Conservation (phyloP, 1,140 invertebrate genomes). For the Drosophila nigromelanica region DNA sequence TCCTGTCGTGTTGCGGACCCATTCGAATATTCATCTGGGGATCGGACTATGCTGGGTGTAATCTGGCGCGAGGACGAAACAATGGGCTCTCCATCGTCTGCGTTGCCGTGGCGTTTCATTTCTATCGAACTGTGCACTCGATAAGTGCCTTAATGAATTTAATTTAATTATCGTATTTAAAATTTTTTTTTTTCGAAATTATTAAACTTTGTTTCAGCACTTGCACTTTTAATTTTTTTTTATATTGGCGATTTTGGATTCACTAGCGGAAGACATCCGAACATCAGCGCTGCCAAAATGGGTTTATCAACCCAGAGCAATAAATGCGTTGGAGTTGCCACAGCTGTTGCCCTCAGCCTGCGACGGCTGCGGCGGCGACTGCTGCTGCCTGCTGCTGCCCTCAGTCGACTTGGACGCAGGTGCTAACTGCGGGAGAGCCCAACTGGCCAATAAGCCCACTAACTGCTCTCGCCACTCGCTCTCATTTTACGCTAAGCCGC, state of each 20-base stretch:
- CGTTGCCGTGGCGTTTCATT: slow-evolving; percentile 18
- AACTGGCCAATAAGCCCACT: slow-evolving; percentile 13
- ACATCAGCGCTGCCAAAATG: slow-evolving; percentile 30
- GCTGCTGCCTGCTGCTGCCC: not conserved
- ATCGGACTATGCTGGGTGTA: slow-evolving; percentile 12
- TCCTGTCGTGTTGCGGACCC: slow-evolving; percentile 13
- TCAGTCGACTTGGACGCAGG: slow-evolving; percentile 15
- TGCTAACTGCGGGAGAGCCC: slow-evolving; percentile 1
- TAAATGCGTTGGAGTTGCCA: slow-evolving; percentile 14
- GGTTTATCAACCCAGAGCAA: slow-evolving; percentile 26
- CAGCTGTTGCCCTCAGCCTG: slow-evolving; percentile 12
- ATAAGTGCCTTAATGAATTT: not conserved
- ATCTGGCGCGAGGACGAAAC: slow-evolving; percentile 31
- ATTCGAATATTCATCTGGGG: slow-evolving; percentile 24
- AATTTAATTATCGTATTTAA: not conserved
- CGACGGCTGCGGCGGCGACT: slow-evolving; percentile 4
- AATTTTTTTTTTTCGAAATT: not conserved
- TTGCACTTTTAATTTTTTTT: slow-evolving; percentile 13
- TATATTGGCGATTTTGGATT: not conserved
- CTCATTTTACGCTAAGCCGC: slow-evolving; percentile 2
- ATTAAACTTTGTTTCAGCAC: not conserved
- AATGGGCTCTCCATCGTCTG: slow-evolving; percentile 35
- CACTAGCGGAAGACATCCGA: slow-evolving; percentile 29
- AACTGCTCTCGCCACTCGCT: not conserved
- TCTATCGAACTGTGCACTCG: not conserved